Base-by-base conservation (phyloP, 2,797 vertebrate species). In the Sebastes goodei region DNA sequence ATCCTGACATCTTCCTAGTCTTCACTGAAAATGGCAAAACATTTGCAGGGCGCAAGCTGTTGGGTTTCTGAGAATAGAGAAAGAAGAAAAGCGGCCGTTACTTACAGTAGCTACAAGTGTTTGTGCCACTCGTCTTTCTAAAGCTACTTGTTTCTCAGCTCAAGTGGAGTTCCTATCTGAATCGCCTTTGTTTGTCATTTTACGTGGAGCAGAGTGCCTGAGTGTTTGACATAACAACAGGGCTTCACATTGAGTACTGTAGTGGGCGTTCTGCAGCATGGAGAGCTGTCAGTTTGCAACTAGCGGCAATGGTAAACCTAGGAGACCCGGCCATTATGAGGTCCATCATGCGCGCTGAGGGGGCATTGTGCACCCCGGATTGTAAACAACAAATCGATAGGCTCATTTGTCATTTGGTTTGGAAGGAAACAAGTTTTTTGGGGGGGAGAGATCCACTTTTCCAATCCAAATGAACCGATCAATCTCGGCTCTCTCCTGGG, bases 311-410 rank as follows among this genome's bases (percentile, higher is more conserved):
- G 56, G 76, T 77, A 88, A 86, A 87, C 89, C 84, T 81, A 6
- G 2, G 93, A 89, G 90, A 91, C 83, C 79, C 32, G 6, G 74
- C 86, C 88, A 93, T 94, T 92, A 95, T 91, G 88, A 94, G 86
- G 89, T 95, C 90, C 87, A 92, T 93, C 92, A 93, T 93, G 92
- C 61, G 84, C 77, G 80, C 89, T 69, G 88, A 81, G 77, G 90
- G 88, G 82, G 84, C 75, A 83, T 55, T 78, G 81, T 83, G 88
- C 86, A 81, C 80, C 84, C 88, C 20, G 33, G 86, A 93, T 93
- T 85, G 93, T 88, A 93, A 95, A 95, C 92, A 95, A 94, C 91
- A 93, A 93, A 96, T 96, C 94, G 78, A 96, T 95, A 95, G 88
- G 88, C 91, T 95, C 91, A 95, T 96, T 95, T 95, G 95, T 95